Evolutionary conservation across 2,888 invertebrate genomes (phyloP).

Genomic region (Agrenia bidenticulata): DNA sequence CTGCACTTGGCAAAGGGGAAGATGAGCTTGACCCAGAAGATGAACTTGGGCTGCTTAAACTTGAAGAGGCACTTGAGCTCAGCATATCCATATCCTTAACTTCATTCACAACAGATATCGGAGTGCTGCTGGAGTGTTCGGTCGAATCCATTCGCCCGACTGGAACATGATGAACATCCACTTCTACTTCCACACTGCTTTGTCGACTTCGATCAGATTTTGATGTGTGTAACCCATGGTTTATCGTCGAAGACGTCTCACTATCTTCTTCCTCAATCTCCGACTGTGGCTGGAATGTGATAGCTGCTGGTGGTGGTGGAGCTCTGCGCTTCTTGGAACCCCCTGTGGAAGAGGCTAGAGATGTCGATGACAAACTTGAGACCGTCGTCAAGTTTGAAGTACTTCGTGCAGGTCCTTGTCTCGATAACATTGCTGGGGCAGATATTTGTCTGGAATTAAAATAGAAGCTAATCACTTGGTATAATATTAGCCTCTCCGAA

Average conservation of each 20-base stretch:
- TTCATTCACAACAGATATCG: conserved; percentile 23
- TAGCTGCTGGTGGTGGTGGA: conserved; percentile 59
- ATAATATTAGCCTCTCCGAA: no score
- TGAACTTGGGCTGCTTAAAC: conserved; percentile 40
- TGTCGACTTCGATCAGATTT: conserved; percentile 7
- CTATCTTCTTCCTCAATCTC: conserved; percentile 48
- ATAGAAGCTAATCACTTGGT: neutral
- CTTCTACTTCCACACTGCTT: conserved; percentile 34
- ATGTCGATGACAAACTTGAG: conserved; percentile 54
- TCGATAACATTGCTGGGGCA: conserved; percentile 20
- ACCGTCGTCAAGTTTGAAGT: conserved; percentile 52
- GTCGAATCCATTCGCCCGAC: conserved; percentile 11
- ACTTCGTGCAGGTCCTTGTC: conserved; percentile 36
- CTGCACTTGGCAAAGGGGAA: conserved; percentile 37
- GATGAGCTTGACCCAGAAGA: conserved; percentile 41
- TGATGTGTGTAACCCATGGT: conserved; percentile 4
- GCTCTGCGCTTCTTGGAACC: conserved; percentile 63
- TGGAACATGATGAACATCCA: conserved; percentile 37
- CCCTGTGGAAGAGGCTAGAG: conserved; percentile 54
- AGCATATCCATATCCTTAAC: conserved; percentile 35
- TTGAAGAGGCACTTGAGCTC: conserved; percentile 43
- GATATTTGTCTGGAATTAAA: conserved; percentile 23
- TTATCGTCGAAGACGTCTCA: conserved; percentile 33
- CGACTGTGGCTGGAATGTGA: conserved; percentile 44
- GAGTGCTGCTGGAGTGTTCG: conserved; percentile 7